Evolutionary conservation across 2,888 invertebrate species (phyloP).

Genomic region (Eupithecia insigniata): DNA sequence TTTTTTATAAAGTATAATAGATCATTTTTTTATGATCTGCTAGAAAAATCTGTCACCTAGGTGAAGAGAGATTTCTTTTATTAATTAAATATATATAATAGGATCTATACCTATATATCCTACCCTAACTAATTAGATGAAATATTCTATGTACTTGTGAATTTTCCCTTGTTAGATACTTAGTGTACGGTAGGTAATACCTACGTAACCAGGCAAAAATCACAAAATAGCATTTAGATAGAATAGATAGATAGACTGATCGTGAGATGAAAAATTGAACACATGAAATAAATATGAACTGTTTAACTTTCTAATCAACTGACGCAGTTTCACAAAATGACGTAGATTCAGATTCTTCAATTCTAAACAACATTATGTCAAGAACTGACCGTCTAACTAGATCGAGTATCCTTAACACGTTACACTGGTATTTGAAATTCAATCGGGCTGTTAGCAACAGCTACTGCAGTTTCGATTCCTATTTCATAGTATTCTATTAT

Average conservation of each 20-base stretch:
- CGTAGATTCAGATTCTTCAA: constrained; percentile 8
- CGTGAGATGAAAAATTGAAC: neutral
- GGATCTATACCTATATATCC: neutral
- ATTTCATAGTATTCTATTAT: constrained; percentile 59
- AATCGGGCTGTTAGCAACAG: constrained; percentile 30
- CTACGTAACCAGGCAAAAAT: neutral
- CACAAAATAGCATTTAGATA: neutral
- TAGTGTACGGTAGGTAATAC: too few relatives aligned
- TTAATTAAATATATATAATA: neutral
- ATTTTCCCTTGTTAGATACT: too few relatives aligned
- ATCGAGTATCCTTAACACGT: constrained; percentile 14
- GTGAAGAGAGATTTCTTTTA: neutral
- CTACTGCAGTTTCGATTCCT: constrained; percentile 38
- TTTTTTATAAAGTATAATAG: neutral
- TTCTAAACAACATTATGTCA: constrained; percentile 23
- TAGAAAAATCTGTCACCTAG: neutral
- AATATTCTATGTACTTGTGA: too few relatives aligned
- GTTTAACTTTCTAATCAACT: constrained; percentile 33
- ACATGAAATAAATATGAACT: constrained; percentile 23
- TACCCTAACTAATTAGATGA: too few relatives aligned
- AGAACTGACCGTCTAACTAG: constrained; percentile 13
- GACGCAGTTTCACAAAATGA: constrained; percentile 25
- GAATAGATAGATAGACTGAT: too few relatives aligned
- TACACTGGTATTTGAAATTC: constrained; percentile 32
- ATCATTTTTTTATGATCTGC: neutral